phyloP scores from a whole-genome alignment of 53 echinoderm and acorn worm genomes.

The Holothuria leucospilota region DNA sequence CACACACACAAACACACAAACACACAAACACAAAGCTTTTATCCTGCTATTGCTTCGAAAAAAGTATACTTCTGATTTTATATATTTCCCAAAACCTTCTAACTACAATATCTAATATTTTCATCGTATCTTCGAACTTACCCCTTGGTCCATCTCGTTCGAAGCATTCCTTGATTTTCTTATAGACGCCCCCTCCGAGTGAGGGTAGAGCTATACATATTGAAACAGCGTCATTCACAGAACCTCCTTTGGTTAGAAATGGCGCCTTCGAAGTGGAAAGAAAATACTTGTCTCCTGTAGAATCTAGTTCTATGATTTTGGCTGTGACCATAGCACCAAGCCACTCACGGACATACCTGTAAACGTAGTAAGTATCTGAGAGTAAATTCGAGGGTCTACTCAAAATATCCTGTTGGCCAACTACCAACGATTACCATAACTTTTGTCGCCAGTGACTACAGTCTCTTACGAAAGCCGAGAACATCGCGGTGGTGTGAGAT shows the following conservation, averaged over 20 bases:
- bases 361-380: background rate
- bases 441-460: too few species aligned
- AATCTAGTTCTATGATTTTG: slow-evolving; percentile 38
- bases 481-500: too few species aligned
- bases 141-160: slow-evolving; percentile 34
- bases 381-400: background rate
- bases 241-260: background rate
- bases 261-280: slow-evolving; percentile 39
- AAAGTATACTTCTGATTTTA: too few species aligned
- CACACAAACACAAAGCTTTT: too few species aligned
- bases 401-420: too few species aligned
- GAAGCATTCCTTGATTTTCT: slow-evolving; percentile 22
- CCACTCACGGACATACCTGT: slow-evolving; percentile 64
- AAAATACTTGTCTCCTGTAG: slow-evolving; percentile 48
- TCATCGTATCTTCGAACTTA: background rate
- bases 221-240: background rate
- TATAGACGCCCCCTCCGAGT: slow-evolving; percentile 13
- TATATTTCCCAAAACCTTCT: too few species aligned
- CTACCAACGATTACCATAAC: too few species aligned
- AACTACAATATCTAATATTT: too few species aligned
- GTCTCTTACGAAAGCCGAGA: too few species aligned
- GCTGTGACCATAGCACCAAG: slow-evolving; percentile 53
- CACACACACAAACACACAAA: too few species aligned
- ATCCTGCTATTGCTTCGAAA: too few species aligned
- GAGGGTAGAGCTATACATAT: background rate